Conservation (phyloP, 2,888 invertebrate genomes). For the Anagyrus pseudococci region DNA sequence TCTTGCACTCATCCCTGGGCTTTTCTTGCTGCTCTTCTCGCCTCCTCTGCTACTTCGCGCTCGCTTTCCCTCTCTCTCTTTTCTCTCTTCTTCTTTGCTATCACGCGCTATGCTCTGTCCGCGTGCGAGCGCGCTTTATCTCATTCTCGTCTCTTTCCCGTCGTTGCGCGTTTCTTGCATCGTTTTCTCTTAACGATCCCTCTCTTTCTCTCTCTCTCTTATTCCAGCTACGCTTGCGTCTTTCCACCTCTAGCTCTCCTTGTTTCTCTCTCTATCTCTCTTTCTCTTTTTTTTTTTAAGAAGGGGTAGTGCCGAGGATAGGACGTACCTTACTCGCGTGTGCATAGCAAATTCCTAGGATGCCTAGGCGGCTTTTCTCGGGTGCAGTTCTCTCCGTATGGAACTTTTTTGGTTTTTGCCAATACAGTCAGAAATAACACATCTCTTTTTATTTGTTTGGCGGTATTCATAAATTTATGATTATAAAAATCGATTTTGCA, state of each 20-base stretch:
- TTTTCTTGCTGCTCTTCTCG: slow-evolving; percentile 35
- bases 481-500: too few relatives aligned
- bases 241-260: slow-evolving; percentile 9
- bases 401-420: too few relatives aligned
- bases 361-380: slow-evolving; percentile 2
- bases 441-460: too few relatives aligned
- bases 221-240: too few relatives aligned
- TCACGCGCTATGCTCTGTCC: not conserved
- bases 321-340: too few relatives aligned
- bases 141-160: slow-evolving; percentile 35
- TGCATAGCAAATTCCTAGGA: not conserved
- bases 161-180: slow-evolving; percentile 37
- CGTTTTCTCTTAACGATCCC: slow-evolving; percentile 38
- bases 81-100: not conserved
- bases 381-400: too few relatives aligned
- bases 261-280: slow-evolving; percentile 1
- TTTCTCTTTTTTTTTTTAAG: slow-evolving; percentile 4
- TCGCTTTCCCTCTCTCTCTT: slow-evolving; percentile 7
- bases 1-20: slow-evolving; percentile 23
- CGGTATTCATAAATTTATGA: too few relatives aligned
- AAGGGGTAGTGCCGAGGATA: not conserved
- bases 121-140: slow-evolving; percentile 26
- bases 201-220: slow-evolving; percentile 21
- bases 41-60: slow-evolving; percentile 5
- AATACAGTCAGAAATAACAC: too few relatives aligned